Base-by-base conservation (phyloP, 2,113 vertebrate species). In the Canis aureus region DNA sequence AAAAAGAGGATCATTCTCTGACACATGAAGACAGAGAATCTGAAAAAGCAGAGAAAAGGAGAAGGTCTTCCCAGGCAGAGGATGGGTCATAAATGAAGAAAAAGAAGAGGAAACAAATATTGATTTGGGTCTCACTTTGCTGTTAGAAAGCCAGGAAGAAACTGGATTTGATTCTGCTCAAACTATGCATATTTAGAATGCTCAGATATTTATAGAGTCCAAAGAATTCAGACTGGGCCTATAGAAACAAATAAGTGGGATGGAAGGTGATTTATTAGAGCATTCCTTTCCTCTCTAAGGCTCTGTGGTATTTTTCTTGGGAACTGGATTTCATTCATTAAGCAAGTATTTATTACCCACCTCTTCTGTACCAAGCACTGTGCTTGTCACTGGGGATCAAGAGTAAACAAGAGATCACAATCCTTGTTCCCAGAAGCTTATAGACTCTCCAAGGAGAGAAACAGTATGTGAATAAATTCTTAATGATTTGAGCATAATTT, bases 261-360 rank as follows among this genome's bases (percentile, higher is more conserved):
- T 32, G 57, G 57, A 81, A 69, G 12, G 15, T 85, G 59, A 86
- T 53, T 85, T 89, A 15, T 74, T 59, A 67, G 53, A 16, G n/a
- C 84, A 69, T 80, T 67, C 25, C 32, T 89, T 83, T 85, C 11
- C 19, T 55, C 5, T 86, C 23, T 83, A 73, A 95, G 55, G 67
- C 64, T 78, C 53, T 90, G 35, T 87, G 92, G 1, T 32, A 62
- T 82, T 80, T 96, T 97, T 86, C 64, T 85, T 69, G 64, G 35
- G 71, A 89, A 67, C 27, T 55, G 71, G 1, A 9, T 55, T 95
- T 89, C 8, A 62, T 66, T 94, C 53, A 23, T 91, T 91, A 62
- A 89, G 67, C 60, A 85, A 84, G 74, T 55, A 84, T 64, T 71
- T n/a, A 32, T 82, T 66, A 79, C 55, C 51, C 64, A 8, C 17